phyloP scores from a whole-genome alignment of 1,140 invertebrate species.

The Drosophila carrolli region DNA sequence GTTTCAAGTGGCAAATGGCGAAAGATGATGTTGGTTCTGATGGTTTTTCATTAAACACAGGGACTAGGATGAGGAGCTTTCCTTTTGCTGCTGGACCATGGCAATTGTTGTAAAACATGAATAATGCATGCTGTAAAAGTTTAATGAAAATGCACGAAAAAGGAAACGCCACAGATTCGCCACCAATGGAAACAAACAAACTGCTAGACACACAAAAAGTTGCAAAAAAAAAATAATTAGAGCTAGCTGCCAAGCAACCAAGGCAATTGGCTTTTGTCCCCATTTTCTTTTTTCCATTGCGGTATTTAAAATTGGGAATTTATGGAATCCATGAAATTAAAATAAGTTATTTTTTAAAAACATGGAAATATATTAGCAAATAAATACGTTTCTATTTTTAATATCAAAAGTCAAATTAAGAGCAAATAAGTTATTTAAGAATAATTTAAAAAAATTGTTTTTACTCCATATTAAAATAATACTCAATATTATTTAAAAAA shows the following conservation, averaged over 20 bases:
- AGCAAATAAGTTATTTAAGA: too few species aligned
- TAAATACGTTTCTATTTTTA: too few species aligned
- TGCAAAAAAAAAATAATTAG: slow-evolving; percentile 33
- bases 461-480: too few species aligned
- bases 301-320: not conserved
- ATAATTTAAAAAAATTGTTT: too few species aligned
- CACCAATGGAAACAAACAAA: slow-evolving; percentile 38
- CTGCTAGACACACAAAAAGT: slow-evolving; percentile 15
- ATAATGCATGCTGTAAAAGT: slow-evolving; percentile 73
- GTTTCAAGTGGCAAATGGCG: slow-evolving; percentile 55
- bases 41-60: slow-evolving; percentile 65
- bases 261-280: slow-evolving; percentile 15
- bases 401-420: too few species aligned
- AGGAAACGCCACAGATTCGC: slow-evolving; percentile 19
- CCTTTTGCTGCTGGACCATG: slow-evolving; percentile 18
- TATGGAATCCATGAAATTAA: not conserved
- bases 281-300: not conserved
- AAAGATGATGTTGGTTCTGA: slow-evolving; percentile 42
- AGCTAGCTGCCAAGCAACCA: slow-evolving; percentile 29
- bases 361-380: too few species aligned
- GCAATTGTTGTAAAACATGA: slow-evolving; percentile 74
- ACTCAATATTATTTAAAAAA: too few species aligned
- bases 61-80: not conserved
- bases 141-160: slow-evolving; percentile 69
- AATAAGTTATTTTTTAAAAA: not conserved